A percentile compares a stretch with the other conserved stretches of the same genome.
phyloP scores from a whole-genome alignment of 2,888 invertebrate species.

The Protula sp. region DNA sequence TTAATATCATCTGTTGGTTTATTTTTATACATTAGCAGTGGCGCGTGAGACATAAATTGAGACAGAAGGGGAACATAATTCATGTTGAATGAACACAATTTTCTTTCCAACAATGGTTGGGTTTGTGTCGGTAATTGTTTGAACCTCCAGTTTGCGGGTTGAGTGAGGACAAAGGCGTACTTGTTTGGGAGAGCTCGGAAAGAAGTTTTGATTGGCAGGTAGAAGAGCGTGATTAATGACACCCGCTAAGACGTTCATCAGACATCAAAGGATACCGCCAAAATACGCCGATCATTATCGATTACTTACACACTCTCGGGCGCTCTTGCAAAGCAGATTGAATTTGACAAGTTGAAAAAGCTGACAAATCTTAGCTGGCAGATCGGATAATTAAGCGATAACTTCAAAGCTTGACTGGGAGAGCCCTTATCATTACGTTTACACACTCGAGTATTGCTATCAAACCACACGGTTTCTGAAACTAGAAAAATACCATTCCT shows the following conservation, averaged over 20 bases:
- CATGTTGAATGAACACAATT: conserved; percentile 19
- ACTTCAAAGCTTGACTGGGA: conserved; percentile 34
- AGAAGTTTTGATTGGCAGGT: not conserved
- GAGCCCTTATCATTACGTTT: conserved; percentile 34
- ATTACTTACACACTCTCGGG: conserved; percentile 37
- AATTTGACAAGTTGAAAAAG: conserved; percentile 41
- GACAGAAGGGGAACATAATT: conserved; percentile 2
- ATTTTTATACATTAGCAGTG: not conserved
- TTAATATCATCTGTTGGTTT: not conserved
- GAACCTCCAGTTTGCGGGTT: too few species aligned
- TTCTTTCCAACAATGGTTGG: conserved; percentile 8
- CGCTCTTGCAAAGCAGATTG: conserved; percentile 47
- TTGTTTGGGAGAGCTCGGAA: too few species aligned
- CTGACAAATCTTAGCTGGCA: conserved; percentile 40
- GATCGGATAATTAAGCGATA: conserved; percentile 40
- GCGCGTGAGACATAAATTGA: not conserved
- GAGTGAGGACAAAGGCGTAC: too few species aligned
- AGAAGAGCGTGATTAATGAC: not conserved
- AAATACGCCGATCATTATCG: conserved; percentile 35
- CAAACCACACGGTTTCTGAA: too few species aligned
- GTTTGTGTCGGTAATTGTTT: too few species aligned
- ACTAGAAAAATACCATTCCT: too few species aligned
- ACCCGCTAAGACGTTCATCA: conserved; percentile 9
- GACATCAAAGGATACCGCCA: conserved; percentile 25
- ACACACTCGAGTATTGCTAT: conserved; percentile 20